Conservation (phyloP, 2,888 invertebrate genomes). For the Pomacea canaliculata region DNA sequence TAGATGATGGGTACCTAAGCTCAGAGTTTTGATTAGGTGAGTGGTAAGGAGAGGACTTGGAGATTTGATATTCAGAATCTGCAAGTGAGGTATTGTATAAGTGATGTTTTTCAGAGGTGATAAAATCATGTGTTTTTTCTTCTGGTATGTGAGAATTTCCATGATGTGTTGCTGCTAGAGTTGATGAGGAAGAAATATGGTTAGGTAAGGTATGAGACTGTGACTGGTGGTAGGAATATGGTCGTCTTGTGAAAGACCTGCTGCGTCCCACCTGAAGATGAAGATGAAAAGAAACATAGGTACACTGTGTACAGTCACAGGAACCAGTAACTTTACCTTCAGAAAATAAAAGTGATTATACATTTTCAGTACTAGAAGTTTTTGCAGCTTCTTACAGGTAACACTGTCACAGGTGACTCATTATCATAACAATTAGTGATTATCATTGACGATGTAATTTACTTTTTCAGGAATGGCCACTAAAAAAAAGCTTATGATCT, state of each 20-base stretch:
- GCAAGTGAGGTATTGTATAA: not conserved
- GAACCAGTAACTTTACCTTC: not conserved
- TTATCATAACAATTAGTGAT: too few relatives aligned
- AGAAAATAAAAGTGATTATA: too few relatives aligned
- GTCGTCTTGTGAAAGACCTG: conserved; percentile 6
- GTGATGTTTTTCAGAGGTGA: not conserved
- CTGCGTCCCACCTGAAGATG: conserved; percentile 18
- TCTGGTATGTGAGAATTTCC: not conserved
- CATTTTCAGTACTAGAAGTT: too few relatives aligned
- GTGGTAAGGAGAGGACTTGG: not conserved
- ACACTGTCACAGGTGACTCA: too few relatives aligned
- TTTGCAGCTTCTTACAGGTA: too few relatives aligned
- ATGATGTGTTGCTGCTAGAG: not conserved
- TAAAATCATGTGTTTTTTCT: too few relatives aligned
- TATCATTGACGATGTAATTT: too few relatives aligned
- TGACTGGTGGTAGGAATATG: conserved; percentile 17
- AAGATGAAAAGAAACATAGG: not conserved
- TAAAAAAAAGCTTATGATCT: too few relatives aligned
- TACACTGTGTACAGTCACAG: not conserved
- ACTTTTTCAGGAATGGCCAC: too few relatives aligned
- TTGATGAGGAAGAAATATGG: not conserved
- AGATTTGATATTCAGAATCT: not conserved
- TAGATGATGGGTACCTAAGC: not conserved
- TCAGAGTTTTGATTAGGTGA: not conserved
- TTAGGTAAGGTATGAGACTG: conserved; percentile 1